Evolutionary conservation across 2,797 vertebrate species (phyloP).

Genomic region (Ateles fusciceps): DNA sequence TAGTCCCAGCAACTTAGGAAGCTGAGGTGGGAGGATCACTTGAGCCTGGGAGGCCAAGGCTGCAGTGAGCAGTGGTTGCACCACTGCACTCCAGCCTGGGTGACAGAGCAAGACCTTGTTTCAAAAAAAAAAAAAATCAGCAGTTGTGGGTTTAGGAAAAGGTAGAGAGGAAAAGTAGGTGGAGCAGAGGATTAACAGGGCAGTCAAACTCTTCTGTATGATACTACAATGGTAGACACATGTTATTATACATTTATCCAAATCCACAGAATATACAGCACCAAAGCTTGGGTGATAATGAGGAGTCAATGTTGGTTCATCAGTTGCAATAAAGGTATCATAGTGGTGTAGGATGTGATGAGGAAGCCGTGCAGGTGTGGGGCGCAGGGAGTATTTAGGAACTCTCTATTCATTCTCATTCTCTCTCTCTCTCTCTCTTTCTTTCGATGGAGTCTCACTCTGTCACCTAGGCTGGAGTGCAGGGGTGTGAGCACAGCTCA

Average conservation of each 20-base stretch:
- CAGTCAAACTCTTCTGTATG: slow-evolving; percentile 23
- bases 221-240: neutral
- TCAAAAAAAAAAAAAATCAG: neutral
- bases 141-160: neutral
- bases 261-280: neutral
- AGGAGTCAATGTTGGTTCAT: neutral
- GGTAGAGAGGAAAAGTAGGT: neutral
- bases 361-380: neutral
- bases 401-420: neutral
- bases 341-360: neutral
- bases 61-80: no score
- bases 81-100: no score
- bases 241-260: neutral
- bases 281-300: neutral
- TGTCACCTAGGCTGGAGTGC: no score
- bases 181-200: neutral
- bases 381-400: neutral
- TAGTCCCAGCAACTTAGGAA: no score
- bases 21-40: no score
- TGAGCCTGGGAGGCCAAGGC: no score
- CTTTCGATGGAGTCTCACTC: no score
- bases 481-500: no score
- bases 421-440: no score
- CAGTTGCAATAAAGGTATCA: neutral
- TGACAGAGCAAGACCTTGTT: no score